phyloP scores from a whole-genome alignment of 2,888 invertebrate species.

The Antitype chi region DNA sequence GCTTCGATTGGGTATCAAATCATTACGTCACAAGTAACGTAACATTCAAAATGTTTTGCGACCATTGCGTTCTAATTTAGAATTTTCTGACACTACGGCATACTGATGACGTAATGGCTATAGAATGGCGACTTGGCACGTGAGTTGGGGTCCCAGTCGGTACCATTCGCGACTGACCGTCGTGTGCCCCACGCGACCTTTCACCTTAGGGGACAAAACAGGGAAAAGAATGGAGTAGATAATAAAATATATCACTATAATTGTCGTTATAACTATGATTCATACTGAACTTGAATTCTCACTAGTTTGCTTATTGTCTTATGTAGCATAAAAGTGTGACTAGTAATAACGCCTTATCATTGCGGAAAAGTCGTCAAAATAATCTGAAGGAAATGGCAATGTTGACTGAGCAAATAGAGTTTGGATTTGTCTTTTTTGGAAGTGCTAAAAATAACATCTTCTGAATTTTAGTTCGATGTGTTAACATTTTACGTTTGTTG shows the following conservation, averaged over 20 bases:
- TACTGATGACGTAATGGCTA: constrained; percentile 43
- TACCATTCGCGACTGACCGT: constrained; percentile 88
- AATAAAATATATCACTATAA: background rate
- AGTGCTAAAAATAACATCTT: constrained; percentile 5
- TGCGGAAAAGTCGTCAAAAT: constrained; percentile 57
- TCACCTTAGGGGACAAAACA: constrained; percentile 85
- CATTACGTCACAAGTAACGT: constrained; percentile 32
- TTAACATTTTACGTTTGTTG: background rate
- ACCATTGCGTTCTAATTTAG: constrained; percentile 54
- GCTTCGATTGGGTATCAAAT: constrained; percentile 39
- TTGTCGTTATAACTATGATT: constrained; percentile 29
- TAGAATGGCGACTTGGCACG: constrained; percentile 20
- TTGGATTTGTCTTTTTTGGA: constrained; percentile 14
- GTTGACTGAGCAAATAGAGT: constrained; percentile 42
- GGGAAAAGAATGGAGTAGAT: constrained; percentile 70
- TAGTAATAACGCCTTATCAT: constrained; percentile 52
- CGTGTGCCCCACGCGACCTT: constrained; percentile 87
- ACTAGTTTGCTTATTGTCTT: constrained; percentile 39
- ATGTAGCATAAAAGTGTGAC: constrained; percentile 21
- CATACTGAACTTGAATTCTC: constrained; percentile 31
- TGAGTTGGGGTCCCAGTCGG: constrained; percentile 79
- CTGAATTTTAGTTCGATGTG: background rate
- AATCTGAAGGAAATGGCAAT: constrained; percentile 50
- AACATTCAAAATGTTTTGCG: constrained; percentile 21
- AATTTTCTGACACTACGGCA: constrained; percentile 20